Evolutionary conservation across 2,797 vertebrate species (phyloP).

Genomic region (Myiothlypis chrysogaster): DNA sequence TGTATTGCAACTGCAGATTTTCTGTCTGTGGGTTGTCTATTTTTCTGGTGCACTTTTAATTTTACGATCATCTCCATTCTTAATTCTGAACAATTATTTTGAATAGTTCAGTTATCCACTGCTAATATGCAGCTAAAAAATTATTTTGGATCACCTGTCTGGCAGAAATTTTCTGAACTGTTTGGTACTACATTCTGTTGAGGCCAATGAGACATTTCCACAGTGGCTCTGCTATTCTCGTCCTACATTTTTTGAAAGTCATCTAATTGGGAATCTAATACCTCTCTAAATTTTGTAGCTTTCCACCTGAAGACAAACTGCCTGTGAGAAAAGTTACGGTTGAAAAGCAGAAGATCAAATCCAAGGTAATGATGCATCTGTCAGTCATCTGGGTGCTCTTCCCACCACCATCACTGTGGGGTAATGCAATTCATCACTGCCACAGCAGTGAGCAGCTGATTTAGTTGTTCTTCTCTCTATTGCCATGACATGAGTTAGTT

Average conservation of each 20-base stretch:
- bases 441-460: not conserved
- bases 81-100: not conserved
- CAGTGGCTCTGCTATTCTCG: not conserved
- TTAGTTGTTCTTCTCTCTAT: not conserved
- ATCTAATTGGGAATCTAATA: not conserved
- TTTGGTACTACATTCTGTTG: not conserved
- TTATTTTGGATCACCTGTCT: not conserved
- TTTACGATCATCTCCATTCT: not conserved
- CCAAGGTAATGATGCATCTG: slow-evolving; percentile 60
- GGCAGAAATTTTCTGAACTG: not conserved
- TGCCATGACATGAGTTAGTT: not conserved
- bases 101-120: not conserved
- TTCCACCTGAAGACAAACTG: slow-evolving; percentile 9
- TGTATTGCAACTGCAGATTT: not conserved
- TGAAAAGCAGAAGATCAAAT: not conserved
- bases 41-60: not conserved
- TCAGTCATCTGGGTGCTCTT: not conserved
- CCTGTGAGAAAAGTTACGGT: not conserved
- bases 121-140: not conserved
- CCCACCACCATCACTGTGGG: not conserved
- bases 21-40: not conserved
- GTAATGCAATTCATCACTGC: not conserved
- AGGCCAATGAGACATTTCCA: not conserved
- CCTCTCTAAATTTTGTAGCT: slow-evolving; percentile 66
- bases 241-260: not conserved